These are phyloP conservation scores for Dorcus hopei DNA, from an alignment of 2,888 invertebrate species.

Conservation along the genomic window DNA sequence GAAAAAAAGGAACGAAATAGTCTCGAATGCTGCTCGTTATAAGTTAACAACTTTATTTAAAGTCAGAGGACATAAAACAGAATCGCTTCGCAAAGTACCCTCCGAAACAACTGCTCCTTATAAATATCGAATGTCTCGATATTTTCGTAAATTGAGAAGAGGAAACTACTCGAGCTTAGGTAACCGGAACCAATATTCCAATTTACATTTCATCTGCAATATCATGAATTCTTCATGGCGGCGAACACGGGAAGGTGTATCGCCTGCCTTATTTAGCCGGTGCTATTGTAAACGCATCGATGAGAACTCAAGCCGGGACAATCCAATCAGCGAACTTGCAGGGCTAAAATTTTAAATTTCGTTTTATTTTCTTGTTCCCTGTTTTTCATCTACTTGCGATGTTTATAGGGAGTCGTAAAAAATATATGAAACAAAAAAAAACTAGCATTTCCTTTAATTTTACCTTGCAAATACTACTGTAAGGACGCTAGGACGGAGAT, in stretches of 20 bases:
- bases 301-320: background rate
- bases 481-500: no score
- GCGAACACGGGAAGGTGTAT: conserved; percentile 36
- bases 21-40: no score
- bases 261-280: conserved; percentile 36
- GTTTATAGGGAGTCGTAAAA: no score
- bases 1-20: no score
- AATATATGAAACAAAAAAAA: no score
- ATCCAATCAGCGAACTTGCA: background rate
- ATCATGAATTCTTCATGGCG: conserved; percentile 43
- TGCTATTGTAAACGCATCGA: conserved; percentile 21
- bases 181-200: conserved; percentile 29
- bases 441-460: no score
- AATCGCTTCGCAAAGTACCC: no score
- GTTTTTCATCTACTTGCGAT: no score
- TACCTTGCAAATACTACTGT: no score
- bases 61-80: no score
- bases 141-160: conserved; percentile 18
- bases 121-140: conserved; percentile 18
- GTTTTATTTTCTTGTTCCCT: background rate
- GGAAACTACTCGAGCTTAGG: conserved; percentile 9
- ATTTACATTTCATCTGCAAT: conserved; percentile 45
- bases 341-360: conserved; percentile 1
- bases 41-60: no score
- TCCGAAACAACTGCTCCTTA: conserved; percentile 12